phyloP scores from a whole-genome alignment of 1,140 invertebrate species.

The Polypedilum vanderplanki region DNA sequence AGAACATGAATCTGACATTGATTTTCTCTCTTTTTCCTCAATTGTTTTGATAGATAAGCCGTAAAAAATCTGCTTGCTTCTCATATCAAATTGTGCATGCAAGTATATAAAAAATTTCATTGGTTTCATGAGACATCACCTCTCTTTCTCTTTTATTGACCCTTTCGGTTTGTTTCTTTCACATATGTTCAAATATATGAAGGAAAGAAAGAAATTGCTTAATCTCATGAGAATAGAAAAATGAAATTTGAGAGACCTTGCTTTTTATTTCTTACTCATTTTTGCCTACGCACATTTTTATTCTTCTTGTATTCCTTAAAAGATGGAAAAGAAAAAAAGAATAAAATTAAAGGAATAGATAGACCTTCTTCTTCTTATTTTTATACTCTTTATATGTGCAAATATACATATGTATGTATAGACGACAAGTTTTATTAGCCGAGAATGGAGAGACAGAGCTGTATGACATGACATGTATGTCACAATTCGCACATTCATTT shows the following conservation, averaged over 20 bases:
- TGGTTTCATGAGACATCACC: too few species aligned
- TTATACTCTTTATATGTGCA: neutral
- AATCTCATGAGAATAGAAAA: conserved; percentile 17
- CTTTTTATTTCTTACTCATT: conserved; percentile 13
- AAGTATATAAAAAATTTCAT: too few species aligned
- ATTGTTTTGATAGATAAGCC: too few species aligned
- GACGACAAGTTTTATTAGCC: conserved; percentile 17
- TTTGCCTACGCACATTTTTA: neutral
- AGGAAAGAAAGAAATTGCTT: neutral
- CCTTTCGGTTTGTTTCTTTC: too few species aligned
- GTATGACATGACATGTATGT: conserved; percentile 17
- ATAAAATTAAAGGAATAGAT: conserved; percentile 3
- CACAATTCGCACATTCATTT: conserved; percentile 12
- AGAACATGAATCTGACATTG: too few species aligned
- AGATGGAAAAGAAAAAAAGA: too few species aligned
- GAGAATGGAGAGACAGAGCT: neutral
- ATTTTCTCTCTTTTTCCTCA: too few species aligned
- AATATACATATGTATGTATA: neutral
- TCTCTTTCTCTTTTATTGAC: too few species aligned
- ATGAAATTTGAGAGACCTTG: neutral
- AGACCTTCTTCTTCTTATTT: neutral
- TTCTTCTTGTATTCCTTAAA: too few species aligned
- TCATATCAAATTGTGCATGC: too few species aligned
- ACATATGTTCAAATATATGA: neutral
- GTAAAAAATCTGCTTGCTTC: too few species aligned